These are phyloP conservation scores for Nemurella pictetii DNA, from an alignment of 2,888 invertebrate species.

Conservation along the genomic window DNA sequence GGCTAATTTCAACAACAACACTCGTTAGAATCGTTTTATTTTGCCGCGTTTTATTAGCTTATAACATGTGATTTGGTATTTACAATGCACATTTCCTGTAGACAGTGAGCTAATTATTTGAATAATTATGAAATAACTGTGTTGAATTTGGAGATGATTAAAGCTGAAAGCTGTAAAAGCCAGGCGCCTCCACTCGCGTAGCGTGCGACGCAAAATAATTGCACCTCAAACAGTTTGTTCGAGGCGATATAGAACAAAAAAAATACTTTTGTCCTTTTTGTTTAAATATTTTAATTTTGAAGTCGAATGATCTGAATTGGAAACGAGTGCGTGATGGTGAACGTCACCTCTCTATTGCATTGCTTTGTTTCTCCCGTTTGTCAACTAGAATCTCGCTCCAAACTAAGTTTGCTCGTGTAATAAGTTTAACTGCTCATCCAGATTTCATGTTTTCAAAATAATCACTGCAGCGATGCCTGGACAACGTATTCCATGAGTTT, in stretches of 20 bases:
- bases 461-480: not conserved
- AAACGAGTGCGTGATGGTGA: not conserved
- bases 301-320: not conserved
- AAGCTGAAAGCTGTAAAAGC: not conserved
- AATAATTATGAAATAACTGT: not conserved
- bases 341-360: not conserved
- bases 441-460: not conserved
- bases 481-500: not conserved
- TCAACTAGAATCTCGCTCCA: not conserved
- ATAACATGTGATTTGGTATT: not conserved
- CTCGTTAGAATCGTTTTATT: not conserved
- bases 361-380: not conserved
- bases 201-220: not conserved
- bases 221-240: not conserved
- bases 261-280: not conserved
- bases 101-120: not conserved
- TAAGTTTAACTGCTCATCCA: not conserved
- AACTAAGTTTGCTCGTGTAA: not conserved
- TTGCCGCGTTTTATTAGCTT: not conserved
- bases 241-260: not conserved
- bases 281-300: not conserved
- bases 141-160: not conserved
- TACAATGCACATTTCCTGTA: slow-evolving; percentile 8
- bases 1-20: not conserved
- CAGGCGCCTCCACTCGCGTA: not conserved